These are phyloP conservation scores for Takifugu bimaculatus DNA, from an alignment of 2,113 vertebrate genomes.

Conservation along the genomic window DNA sequence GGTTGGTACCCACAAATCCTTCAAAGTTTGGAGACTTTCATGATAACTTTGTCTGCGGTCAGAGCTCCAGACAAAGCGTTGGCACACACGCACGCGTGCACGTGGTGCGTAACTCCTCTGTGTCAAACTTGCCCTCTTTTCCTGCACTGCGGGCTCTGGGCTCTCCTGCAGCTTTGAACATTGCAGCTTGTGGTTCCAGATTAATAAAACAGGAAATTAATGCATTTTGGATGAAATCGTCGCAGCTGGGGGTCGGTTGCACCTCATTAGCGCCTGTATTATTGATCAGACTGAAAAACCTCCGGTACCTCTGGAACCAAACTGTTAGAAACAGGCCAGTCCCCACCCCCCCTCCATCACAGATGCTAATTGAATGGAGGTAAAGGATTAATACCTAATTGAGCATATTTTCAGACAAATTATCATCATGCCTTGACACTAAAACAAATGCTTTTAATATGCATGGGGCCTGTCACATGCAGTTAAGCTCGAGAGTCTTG, in stretches of 20 bases:
- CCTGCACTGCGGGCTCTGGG: constrained; percentile 57
- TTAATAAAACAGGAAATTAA: constrained; percentile 80
- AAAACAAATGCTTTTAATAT: constrained; percentile 67
- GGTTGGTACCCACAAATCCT: not conserved
- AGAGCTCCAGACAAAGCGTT: constrained; percentile 32
- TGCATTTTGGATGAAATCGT: constrained; percentile 79
- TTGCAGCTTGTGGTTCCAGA: constrained; percentile 66
- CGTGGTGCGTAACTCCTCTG: constrained; percentile 20
- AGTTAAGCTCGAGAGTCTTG: constrained; percentile 44
- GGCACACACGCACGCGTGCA: constrained; percentile 44
- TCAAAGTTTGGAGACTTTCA: constrained; percentile 44
- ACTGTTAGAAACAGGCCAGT: constrained; percentile 45
- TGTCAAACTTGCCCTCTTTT: constrained; percentile 39
- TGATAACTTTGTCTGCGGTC: constrained; percentile 38
- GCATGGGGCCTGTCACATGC: constrained; percentile 49
- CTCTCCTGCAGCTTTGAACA: constrained; percentile 67
- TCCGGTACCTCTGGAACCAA: constrained; percentile 58
- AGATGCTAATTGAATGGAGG: constrained; percentile 62
- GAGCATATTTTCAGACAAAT: constrained; percentile 72
- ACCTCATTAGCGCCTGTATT: constrained; percentile 77
- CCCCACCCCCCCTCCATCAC: constrained; percentile 29
- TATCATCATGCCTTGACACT: constrained; percentile 56
- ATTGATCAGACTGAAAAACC: constrained; percentile 76
- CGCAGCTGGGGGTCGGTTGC: constrained; percentile 66
- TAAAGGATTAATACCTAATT: constrained; percentile 71